These are phyloP conservation scores for Odontophorus gujanensis DNA, from an alignment of 2,113 vertebrate genomes.

Conservation along the genomic window DNA sequence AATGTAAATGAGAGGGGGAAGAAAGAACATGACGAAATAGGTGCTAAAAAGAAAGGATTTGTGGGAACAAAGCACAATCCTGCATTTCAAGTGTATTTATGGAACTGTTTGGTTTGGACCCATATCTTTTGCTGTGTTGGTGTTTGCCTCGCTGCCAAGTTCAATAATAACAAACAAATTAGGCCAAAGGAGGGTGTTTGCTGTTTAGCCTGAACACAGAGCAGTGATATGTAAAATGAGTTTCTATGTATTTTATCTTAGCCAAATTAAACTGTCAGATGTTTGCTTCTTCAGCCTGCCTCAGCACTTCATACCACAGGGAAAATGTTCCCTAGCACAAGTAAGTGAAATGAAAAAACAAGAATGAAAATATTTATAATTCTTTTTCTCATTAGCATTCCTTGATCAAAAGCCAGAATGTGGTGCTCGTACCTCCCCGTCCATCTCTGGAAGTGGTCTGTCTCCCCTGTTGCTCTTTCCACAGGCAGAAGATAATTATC, in stretches of 20 bases:
- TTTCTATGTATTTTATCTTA: slow-evolving; percentile 69
- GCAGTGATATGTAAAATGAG: slow-evolving; percentile 50
- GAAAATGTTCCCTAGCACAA: slow-evolving; percentile 22
- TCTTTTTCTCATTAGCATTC: slow-evolving; percentile 33
- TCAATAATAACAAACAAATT: slow-evolving; percentile 29
- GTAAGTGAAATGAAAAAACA: slow-evolving; percentile 7
- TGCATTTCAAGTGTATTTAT: not conserved
- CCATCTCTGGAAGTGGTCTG: not conserved
- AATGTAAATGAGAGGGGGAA: not conserved
- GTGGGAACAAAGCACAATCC: not conserved
- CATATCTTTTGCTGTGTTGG: not conserved
- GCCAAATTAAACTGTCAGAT: slow-evolving; percentile 69
- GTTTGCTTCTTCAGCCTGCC: slow-evolving; percentile 53
- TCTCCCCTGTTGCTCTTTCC: not conserved
- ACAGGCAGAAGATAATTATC: not conserved
- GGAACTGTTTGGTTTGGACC: not conserved
- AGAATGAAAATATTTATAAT: slow-evolving; percentile 49
- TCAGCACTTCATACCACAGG: slow-evolving; percentile 54
- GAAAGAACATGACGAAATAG: not conserved
- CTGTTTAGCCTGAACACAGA: slow-evolving; percentile 38
- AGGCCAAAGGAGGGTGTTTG: slow-evolving; percentile 7
- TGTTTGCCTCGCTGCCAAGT: not conserved
- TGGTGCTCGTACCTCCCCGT: not conserved
- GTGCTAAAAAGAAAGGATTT: not conserved
- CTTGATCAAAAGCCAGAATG: not conserved